phyloP scores from a whole-genome alignment of 2,797 vertebrate species.

The Lacerta agilis region DNA sequence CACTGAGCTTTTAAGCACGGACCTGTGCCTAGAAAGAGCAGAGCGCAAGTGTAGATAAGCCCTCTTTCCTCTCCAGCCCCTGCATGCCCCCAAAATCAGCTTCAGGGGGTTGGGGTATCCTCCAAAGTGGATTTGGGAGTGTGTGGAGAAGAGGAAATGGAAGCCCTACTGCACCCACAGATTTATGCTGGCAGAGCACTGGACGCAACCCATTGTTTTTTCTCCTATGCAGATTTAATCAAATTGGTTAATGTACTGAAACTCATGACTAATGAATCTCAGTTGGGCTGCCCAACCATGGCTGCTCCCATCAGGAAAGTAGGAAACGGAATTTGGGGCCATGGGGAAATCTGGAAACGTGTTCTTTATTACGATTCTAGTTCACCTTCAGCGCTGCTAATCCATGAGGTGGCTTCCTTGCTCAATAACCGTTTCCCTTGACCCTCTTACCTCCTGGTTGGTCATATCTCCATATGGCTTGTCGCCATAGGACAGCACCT shows the following conservation, averaged over 20 bases:
- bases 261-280: background rate
- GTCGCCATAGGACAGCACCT: constrained; percentile 84
- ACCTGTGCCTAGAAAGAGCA: too few species aligned
- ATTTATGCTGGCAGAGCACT: background rate
- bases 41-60: background rate
- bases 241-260: background rate
- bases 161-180: background rate
- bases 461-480: constrained; percentile 83
- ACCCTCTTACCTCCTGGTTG: constrained; percentile 81
- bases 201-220: background rate
- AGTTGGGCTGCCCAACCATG: background rate
- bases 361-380: background rate
- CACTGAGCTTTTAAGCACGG: too few species aligned
- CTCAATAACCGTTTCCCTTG: background rate
- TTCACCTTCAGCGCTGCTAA: background rate
- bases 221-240: background rate
- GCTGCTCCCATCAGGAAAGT: background rate
- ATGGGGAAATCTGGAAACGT: rapidly evolving
- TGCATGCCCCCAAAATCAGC: background rate
- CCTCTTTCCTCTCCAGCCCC: background rate
- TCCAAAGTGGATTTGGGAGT: background rate
- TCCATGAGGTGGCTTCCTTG: background rate
- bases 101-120: background rate
- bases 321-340: background rate
- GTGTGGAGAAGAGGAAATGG: background rate